These are phyloP conservation scores for Empis livida DNA, from an alignment of 2,888 invertebrate genomes.

Conservation along the genomic window DNA sequence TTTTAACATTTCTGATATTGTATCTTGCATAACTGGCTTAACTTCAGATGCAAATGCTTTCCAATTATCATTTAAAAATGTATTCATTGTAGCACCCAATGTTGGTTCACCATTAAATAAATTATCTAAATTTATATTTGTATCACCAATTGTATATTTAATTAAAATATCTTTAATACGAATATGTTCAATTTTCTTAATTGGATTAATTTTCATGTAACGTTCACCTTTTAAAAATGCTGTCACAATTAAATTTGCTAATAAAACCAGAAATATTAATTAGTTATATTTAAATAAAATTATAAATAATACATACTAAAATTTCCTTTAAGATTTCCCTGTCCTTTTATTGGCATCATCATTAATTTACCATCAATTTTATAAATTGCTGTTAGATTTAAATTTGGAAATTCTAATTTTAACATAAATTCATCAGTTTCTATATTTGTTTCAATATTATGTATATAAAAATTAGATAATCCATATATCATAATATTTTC, in stretches of 20 bases:
- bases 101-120: slow-evolving; percentile 59
- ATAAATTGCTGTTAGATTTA: slow-evolving; percentile 51
- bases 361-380: slow-evolving; percentile 53
- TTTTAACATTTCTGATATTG: slow-evolving; percentile 43
- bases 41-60: slow-evolving; percentile 54
- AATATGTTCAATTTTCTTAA: slow-evolving; percentile 36
- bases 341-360: slow-evolving; percentile 59
- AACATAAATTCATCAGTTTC: slow-evolving; percentile 41
- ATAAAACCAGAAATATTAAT: slow-evolving; percentile 11
- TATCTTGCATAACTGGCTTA: slow-evolving; percentile 54
- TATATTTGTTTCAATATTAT: slow-evolving; percentile 41
- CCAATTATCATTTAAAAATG: slow-evolving; percentile 69
- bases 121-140: slow-evolving; percentile 52
- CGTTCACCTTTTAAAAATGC: slow-evolving; percentile 48
- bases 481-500: slow-evolving; percentile 52
- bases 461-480: slow-evolving; percentile 47
- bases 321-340: slow-evolving; percentile 52
- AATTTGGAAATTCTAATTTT: slow-evolving; percentile 48
- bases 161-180: slow-evolving; percentile 50
- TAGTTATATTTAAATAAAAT: neutral
- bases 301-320: slow-evolving; percentile 45
- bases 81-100: slow-evolving; percentile 57
- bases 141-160: slow-evolving; percentile 52
- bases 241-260: slow-evolving; percentile 53
- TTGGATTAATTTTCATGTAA: slow-evolving; percentile 34